Conservation (phyloP, 2,797 vertebrate genomes). For the Argyrosomus regius region DNA sequence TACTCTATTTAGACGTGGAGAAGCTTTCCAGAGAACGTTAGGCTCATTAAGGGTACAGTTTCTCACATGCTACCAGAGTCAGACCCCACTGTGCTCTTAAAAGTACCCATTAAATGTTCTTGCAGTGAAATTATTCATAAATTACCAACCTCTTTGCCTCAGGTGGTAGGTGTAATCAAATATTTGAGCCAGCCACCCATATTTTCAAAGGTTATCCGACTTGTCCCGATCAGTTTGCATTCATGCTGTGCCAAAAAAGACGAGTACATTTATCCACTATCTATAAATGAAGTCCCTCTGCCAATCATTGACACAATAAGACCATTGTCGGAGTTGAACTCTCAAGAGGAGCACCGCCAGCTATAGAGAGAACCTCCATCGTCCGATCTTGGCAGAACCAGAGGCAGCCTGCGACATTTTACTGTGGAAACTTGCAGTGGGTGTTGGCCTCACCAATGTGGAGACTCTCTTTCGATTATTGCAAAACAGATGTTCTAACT, state of each 20-base stretch:
- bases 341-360: slow-evolving; percentile 40
- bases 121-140: slow-evolving; percentile 23
- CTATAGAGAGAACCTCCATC: slow-evolving; percentile 48
- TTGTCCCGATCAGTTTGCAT: slow-evolving; percentile 1
- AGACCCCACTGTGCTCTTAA: slow-evolving; percentile 29
- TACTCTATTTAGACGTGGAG: slow-evolving; percentile 34
- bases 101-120: slow-evolving; percentile 34
- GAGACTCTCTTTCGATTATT: slow-evolving; percentile 68
- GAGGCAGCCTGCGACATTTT: slow-evolving; percentile 70
- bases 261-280: slow-evolving; percentile 25
- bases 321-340: slow-evolving; percentile 58
- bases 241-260: slow-evolving; percentile 30
- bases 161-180: slow-evolving; percentile 8
- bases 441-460: slow-evolving; percentile 70
- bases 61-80: slow-evolving; percentile 32
- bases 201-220: slow-evolving; percentile 16
- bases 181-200: background rate
- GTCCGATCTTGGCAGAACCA: slow-evolving; percentile 69
- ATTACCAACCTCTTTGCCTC: background rate
- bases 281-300: slow-evolving; percentile 18
- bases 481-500: slow-evolving; percentile 72
- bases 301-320: slow-evolving; percentile 50
- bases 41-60: slow-evolving; percentile 43
- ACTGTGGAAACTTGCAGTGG: slow-evolving; percentile 81
- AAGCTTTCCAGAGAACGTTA: slow-evolving; percentile 34